phyloP scores from a whole-genome alignment of 2,113 vertebrate species.

The Thunnus maccoyii region DNA sequence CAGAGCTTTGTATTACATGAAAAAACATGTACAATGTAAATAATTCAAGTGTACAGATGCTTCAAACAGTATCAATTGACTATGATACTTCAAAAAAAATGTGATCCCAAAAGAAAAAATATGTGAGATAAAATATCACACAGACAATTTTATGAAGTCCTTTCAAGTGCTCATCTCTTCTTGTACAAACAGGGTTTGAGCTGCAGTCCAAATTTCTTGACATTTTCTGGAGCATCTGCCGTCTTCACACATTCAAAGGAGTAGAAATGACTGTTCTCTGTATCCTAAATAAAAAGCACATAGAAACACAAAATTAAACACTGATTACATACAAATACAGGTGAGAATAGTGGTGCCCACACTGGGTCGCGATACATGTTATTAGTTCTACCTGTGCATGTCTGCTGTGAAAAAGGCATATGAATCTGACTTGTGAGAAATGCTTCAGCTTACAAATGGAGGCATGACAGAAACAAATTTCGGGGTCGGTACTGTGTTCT shows the following conservation, averaged over 20 bases:
- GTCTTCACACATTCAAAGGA: constrained; percentile 91
- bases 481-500: too few relatives aligned
- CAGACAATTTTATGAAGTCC: neutral
- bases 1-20: neutral
- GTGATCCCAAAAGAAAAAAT: neutral
- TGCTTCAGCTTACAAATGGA: too few relatives aligned
- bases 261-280: constrained; percentile 90
- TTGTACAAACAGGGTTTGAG: constrained; percentile 93
- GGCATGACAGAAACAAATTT: too few relatives aligned
- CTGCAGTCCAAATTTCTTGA: constrained; percentile 79
- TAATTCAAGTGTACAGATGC: neutral
- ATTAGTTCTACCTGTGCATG: too few relatives aligned
- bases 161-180: constrained; percentile 83
- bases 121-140: neutral
- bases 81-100: neutral
- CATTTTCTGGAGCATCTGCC: constrained; percentile 57
- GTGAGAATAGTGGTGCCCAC: too few relatives aligned
- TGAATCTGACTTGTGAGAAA: too few relatives aligned
- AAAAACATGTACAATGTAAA: neutral
- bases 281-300: constrained; percentile 81
- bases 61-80: neutral
- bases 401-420: too few relatives aligned
- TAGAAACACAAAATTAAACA: neutral
- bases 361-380: too few relatives aligned
- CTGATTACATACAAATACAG: neutral